Evolutionary conservation across 2,888 invertebrate genomes (phyloP), one percentile per base, ranked within the genome.

Genomic region (Xanthorhoe spadicearia): DNA sequence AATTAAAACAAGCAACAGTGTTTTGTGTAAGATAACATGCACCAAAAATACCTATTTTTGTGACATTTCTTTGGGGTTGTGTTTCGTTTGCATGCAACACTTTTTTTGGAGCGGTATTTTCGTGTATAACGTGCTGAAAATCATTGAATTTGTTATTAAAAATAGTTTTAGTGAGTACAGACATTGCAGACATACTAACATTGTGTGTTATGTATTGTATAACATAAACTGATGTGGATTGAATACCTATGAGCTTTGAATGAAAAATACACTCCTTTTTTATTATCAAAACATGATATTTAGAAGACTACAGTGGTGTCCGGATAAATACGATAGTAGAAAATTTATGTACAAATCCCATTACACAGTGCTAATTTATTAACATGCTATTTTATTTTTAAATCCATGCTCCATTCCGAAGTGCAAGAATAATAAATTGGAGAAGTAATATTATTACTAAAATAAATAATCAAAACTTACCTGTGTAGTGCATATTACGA

Each of bases 401-500:
- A 57, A 32, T 43, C 65, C 65, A 70, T 66, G 66, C 66, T 62
- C 15, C 66, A 68, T 64, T 57, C 51, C 61, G 58, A 51, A 35
- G 48, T 57, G 49, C 55, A 53, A 46, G 19, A 18, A 19, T n/a
- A n/a, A n/a, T n/a, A n/a, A n/a, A n/a, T 23, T 32, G 6, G 8
- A 32, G 32, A 32, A 7, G 32, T 32, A 5, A 32, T 32, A 32
- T 32, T 32, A 6, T 32, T 1, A 32, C 32, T 32, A 1, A 32
- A 32, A 15, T 48, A 17, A 1, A 48, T 17, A 1, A n/a, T 15
- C 2, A 17, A 8, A 54, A 18, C 43, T 87, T 95, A 96, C 96
- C 97, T 94, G 96, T 96, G 86, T 97, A 97, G 83, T 97, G 96
- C 96, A 97, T 97, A 83, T 97, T 97, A 89, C 96, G 96, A 84